These are phyloP conservation scores for Melanocharis versteri DNA, from an alignment of 2,113 vertebrate genomes.

Conservation along the genomic window DNA sequence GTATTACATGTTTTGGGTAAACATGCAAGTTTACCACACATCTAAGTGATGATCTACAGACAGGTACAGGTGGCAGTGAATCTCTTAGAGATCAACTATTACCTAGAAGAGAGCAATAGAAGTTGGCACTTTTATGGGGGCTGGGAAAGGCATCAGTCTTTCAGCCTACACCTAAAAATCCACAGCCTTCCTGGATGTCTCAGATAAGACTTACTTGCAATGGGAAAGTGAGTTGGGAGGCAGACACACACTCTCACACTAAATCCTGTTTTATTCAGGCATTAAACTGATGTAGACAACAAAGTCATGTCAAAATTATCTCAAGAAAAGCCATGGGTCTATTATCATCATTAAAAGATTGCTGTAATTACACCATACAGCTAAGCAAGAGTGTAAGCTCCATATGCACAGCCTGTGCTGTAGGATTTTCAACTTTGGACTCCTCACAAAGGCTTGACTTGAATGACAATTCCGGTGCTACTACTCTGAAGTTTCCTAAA, in stretches of 20 bases:
- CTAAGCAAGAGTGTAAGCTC: not conserved
- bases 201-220: not conserved
- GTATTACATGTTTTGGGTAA: not conserved
- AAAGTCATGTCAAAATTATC: not conserved
- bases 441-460: not conserved
- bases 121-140: not conserved
- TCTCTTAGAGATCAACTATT: not conserved
- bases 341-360: not conserved
- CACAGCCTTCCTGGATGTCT: not conserved
- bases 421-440: not conserved
- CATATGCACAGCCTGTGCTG: not conserved
- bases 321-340: not conserved
- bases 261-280: not conserved
- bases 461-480: not conserved
- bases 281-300: not conserved
- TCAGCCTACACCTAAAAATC: not conserved
- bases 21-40: not conserved
- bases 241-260: not conserved
- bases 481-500: not conserved
- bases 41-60: not conserved
- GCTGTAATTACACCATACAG: not conserved
- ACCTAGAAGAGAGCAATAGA: not conserved
- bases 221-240: not conserved
- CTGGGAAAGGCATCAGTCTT: not conserved
- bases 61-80: not conserved